Conservation (phyloP, 2,797 vertebrate species). For the Naso thynnoides region DNA sequence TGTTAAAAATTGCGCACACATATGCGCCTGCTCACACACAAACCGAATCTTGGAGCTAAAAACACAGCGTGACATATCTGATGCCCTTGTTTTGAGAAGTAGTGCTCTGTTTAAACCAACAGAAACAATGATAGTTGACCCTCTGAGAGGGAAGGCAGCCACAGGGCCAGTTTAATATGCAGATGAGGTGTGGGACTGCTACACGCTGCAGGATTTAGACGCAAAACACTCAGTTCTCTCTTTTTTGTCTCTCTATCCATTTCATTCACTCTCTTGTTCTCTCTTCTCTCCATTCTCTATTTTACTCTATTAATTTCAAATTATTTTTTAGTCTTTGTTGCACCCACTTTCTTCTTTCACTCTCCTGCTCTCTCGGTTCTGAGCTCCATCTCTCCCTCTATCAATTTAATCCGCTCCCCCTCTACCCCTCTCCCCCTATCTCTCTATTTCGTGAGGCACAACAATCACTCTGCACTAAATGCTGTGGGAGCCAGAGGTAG, state of each 20-base stretch:
- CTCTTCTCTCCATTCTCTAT: constrained; percentile 27
- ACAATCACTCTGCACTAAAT: constrained; percentile 69
- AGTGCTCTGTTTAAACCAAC: constrained; percentile 72
- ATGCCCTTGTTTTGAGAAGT: constrained; percentile 73
- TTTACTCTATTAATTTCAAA: constrained; percentile 51
- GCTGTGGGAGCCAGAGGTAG: constrained; percentile 71
- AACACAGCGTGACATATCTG: constrained; percentile 66
- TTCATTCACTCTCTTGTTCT: constrained; percentile 42
- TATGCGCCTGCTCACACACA: constrained; percentile 51
- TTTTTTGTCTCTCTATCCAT: constrained; percentile 36
- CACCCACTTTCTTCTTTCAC: constrained; percentile 30
- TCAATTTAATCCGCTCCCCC: constrained; percentile 55
- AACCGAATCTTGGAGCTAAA: constrained; percentile 36
- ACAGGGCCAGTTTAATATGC: constrained; percentile 79
- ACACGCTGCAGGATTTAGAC: constrained; percentile 66
- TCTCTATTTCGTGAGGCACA: constrained; percentile 57
- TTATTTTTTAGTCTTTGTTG: constrained; percentile 53
- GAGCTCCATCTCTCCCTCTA: constrained; percentile 50
- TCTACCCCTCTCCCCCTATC: constrained; percentile 8
- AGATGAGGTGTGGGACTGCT: constrained; percentile 73
- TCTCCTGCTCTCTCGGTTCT: constrained; percentile 3
- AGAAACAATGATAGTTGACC: constrained; percentile 76
- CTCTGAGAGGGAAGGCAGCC: constrained; percentile 70
- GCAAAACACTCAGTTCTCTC: constrained; percentile 43
- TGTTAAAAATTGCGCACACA: constrained; percentile 50